A percentile compares a stretch with the other conserved stretches of the same genome.
Conservation (phyloP, 1,140 invertebrate species). For the Scylla paramamosain region DNA sequence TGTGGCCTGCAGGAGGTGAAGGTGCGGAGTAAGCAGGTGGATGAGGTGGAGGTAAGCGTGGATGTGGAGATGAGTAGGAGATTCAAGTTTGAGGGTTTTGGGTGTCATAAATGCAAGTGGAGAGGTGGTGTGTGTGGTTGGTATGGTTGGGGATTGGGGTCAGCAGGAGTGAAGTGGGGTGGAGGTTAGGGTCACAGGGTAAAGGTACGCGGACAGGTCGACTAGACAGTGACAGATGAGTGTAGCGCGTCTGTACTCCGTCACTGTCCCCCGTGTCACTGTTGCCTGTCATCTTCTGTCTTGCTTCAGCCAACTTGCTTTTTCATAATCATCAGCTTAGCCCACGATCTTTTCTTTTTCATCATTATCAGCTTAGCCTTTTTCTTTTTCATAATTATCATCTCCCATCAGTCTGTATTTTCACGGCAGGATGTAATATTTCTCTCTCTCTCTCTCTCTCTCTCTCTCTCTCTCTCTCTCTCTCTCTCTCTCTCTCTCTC, state of each 20-base stretch:
- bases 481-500: background rate
- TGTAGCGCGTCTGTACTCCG: background rate
- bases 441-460: constrained; percentile 40
- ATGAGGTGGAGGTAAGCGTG: background rate
- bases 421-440: too few relatives aligned
- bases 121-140: background rate
- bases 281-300: background rate
- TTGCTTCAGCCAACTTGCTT: background rate
- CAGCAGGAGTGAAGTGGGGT: background rate
- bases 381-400: too few relatives aligned
- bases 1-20: constrained; percentile 77
- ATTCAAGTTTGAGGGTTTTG: background rate
- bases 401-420: too few relatives aligned
- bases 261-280: background rate
- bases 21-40: background rate
- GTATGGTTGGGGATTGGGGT: background rate
- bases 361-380: too few relatives aligned
- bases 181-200: background rate
- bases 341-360: too few relatives aligned
- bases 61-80: background rate
- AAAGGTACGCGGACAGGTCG: background rate
- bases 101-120: too few relatives aligned
- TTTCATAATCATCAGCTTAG: too few relatives aligned
- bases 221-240: background rate
- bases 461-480: constrained; percentile 28